These are phyloP conservation scores for Lycocerus yunnanus DNA, from an alignment of 2,888 invertebrate species.

Conservation along the genomic window DNA sequence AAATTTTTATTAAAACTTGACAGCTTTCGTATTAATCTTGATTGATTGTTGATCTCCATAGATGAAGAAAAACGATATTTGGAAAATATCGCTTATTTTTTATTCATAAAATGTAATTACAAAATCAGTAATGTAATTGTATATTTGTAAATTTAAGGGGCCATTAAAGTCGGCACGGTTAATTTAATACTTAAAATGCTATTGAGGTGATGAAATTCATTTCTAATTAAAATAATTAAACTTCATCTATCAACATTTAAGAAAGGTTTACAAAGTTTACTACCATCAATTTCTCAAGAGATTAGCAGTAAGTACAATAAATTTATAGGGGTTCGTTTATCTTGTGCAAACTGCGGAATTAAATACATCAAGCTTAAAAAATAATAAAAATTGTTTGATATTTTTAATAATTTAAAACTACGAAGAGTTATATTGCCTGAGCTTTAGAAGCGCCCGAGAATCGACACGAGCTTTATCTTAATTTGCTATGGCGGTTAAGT, in stretches of 20 bases:
- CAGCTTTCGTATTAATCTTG: not conserved
- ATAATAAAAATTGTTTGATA: not conserved
- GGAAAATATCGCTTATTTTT: not conserved
- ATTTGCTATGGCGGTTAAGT: not conserved
- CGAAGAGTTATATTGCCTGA: not conserved
- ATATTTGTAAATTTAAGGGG: not conserved
- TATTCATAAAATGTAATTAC: not conserved
- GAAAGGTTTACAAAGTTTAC: constrained; percentile 8
- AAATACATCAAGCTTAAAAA: constrained; percentile 4
- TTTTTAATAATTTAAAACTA: not conserved
- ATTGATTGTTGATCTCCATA: not conserved
- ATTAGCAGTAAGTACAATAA: not conserved
- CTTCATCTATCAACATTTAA: constrained; percentile 14
- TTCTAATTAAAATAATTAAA: constrained; percentile 26
- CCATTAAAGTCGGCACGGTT: not conserved
- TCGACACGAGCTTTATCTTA: not conserved
- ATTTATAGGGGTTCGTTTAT: constrained; percentile 1
- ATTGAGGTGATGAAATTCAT: constrained; percentile 13
- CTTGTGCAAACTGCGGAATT: not conserved
- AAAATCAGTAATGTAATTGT: not conserved
- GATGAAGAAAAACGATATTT: not conserved
- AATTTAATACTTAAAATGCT: not conserved
- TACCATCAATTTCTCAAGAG: constrained; percentile 1
- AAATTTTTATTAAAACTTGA: not conserved
- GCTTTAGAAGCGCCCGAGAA: not conserved